These are phyloP conservation scores for Epinephelus moara DNA, from an alignment of 2,113 vertebrate species.

Conservation along the genomic window DNA sequence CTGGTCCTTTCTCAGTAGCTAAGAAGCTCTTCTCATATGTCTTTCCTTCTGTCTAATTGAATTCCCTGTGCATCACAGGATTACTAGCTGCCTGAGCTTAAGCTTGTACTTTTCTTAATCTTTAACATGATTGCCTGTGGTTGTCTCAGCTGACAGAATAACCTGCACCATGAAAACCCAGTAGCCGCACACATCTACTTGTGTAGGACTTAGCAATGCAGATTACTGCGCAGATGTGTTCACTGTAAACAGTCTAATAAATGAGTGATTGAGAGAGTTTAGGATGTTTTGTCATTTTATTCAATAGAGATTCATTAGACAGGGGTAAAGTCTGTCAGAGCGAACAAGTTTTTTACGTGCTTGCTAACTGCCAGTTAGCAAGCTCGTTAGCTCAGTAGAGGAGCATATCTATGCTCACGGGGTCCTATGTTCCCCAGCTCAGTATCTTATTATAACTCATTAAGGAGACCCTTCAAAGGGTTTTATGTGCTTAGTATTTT, in stretches of 20 bases:
- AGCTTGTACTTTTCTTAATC: conserved; percentile 49
- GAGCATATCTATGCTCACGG: too few relatives aligned
- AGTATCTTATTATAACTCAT: too few relatives aligned
- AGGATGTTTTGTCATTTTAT: not conserved
- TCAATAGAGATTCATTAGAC: not conserved
- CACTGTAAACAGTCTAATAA: conserved; percentile 2
- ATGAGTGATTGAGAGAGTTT: not conserved
- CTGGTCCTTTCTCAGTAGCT: not conserved
- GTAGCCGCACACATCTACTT: not conserved
- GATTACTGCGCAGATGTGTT: conserved; percentile 23
- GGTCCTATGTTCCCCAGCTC: too few relatives aligned
- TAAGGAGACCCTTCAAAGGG: too few relatives aligned
- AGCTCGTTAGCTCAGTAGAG: not conserved
- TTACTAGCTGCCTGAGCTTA: conserved; percentile 54
- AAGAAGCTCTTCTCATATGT: conserved; percentile 23
- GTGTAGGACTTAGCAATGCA: not conserved
- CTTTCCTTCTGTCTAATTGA: conserved; percentile 43
- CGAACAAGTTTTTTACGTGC: not conserved
- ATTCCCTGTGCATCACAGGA: conserved; percentile 38
- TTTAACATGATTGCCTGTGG: conserved; percentile 45
- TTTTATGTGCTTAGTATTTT: too few relatives aligned
- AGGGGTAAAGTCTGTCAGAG: not conserved
- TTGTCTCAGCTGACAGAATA: conserved; percentile 32
- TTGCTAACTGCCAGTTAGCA: not conserved
- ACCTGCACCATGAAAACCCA: conserved; percentile 12